Evolutionary conservation across 2,888 invertebrate species (phyloP).

Genomic region (Anthrax anthrax): DNA sequence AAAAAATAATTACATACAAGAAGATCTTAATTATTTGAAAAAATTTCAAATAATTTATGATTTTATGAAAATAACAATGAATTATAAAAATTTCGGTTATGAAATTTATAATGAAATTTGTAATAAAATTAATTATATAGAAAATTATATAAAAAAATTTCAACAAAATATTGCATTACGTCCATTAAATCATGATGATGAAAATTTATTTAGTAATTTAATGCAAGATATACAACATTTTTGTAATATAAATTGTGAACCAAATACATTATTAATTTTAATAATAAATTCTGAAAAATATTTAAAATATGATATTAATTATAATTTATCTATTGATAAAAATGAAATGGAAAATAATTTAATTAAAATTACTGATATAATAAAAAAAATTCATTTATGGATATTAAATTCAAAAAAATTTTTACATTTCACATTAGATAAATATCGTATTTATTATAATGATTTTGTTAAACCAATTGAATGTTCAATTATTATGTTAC

Average conservation of each 20-base stretch:
- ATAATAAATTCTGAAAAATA: constrained; percentile 13
- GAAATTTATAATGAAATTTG: constrained; percentile 21
- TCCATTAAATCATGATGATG: constrained; percentile 15
- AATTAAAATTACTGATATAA: constrained; percentile 18
- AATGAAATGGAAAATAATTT: neutral
- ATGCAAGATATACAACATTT: constrained; percentile 29
- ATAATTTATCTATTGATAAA: constrained; percentile 5
- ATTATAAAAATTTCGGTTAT: constrained; percentile 26
- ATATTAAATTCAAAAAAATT: constrained; percentile 29
- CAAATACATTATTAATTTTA: constrained; percentile 19
- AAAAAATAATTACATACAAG: constrained; percentile 51
- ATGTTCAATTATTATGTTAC: constrained; percentile 50
- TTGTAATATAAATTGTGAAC: constrained; percentile 27
- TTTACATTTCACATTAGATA: constrained; percentile 30
- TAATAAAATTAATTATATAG: constrained; percentile 13
- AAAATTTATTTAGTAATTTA: constrained; percentile 24
- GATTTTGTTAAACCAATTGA: constrained; percentile 64
- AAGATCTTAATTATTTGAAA: constrained; percentile 50
- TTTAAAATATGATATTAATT: constrained; percentile 6
- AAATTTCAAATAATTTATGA: constrained; percentile 43
- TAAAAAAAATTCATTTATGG: constrained; percentile 28
- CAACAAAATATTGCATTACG: constrained; percentile 28
- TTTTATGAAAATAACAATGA: constrained; percentile 27
- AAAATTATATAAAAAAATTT: constrained; percentile 20
- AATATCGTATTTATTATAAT: constrained; percentile 53